These are phyloP conservation scores for Caloenas nicobarica DNA, from an alignment of 2,113 vertebrate species.

Conservation along the genomic window DNA sequence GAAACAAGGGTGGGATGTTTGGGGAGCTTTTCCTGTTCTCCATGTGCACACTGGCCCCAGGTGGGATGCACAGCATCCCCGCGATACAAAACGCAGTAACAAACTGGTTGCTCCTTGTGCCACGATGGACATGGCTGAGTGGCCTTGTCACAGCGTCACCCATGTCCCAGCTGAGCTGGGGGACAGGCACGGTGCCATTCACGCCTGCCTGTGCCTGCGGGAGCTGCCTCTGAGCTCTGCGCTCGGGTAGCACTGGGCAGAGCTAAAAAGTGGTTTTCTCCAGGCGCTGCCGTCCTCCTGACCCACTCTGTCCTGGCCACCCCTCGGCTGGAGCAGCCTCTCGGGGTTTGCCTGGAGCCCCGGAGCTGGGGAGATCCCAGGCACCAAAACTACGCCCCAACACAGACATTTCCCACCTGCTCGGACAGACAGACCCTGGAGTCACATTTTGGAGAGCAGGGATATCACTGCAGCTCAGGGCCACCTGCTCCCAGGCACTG, in stretches of 20 bases:
- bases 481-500: background rate
- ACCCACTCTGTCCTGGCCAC: fast-evolving
- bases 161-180: fast-evolving
- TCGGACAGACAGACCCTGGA: background rate
- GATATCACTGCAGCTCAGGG: background rate
- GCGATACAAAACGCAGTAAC: fast-evolving
- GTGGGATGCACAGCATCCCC: background rate
- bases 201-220: background rate
- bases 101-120: background rate
- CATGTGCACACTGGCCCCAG: fast-evolving
- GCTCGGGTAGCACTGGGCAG: fast-evolving
- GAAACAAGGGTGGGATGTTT: background rate
- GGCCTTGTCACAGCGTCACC: background rate
- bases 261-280: background rate
- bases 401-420: background rate
- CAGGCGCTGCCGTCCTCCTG: background rate
- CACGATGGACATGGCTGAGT: fast-evolving
- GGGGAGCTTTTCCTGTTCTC: background rate
- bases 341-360: background rate
- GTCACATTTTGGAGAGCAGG: background rate
- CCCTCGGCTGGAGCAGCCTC: fast-evolving
- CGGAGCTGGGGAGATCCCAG: too few relatives aligned
- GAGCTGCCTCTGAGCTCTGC: background rate
- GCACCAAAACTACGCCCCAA: background rate
- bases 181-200: fast-evolving